Evolutionary conservation across 2,797 vertebrate genomes (phyloP).

Genomic region (Helarctos malayanus): DNA sequence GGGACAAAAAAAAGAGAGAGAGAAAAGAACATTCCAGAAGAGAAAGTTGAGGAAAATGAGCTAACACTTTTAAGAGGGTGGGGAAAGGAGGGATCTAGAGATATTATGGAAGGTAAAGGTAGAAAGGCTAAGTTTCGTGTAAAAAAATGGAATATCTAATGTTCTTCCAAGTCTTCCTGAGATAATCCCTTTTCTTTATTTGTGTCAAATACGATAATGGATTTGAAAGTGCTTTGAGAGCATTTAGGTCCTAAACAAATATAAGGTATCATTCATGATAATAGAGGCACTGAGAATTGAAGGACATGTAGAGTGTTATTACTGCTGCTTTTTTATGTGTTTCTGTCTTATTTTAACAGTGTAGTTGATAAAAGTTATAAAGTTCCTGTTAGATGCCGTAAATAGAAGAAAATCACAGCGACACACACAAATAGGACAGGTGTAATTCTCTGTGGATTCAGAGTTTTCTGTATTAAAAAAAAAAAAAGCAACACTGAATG

Average conservation of each 20-base stretch:
- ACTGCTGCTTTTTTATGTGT: background rate
- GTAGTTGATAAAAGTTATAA: conserved; percentile 46
- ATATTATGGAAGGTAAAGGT: background rate
- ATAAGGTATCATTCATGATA: background rate
- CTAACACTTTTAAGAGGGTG: background rate
- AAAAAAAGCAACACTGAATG: background rate
- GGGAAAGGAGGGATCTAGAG: background rate
- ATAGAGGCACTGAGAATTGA: background rate
- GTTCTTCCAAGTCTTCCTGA: background rate
- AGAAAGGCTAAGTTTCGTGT: conserved; percentile 29
- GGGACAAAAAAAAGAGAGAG: background rate
- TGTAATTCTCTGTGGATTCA: conserved; percentile 33
- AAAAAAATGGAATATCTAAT: background rate
- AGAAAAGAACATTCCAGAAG: background rate
- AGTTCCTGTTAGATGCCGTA: conserved; percentile 49
- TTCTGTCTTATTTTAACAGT: conserved; percentile 22
- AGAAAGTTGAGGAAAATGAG: background rate
- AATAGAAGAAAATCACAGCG: conserved; percentile 49
- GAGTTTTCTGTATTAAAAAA: background rate
- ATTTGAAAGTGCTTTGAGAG: background rate
- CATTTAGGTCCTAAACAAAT: background rate
- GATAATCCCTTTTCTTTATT: background rate
- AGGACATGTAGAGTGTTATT: background rate
- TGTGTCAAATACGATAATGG: background rate
- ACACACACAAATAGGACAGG: conserved; percentile 17